Base-by-base conservation (phyloP, 2,113 vertebrate genomes). In the Ornithorhynchus anatinus region DNA sequence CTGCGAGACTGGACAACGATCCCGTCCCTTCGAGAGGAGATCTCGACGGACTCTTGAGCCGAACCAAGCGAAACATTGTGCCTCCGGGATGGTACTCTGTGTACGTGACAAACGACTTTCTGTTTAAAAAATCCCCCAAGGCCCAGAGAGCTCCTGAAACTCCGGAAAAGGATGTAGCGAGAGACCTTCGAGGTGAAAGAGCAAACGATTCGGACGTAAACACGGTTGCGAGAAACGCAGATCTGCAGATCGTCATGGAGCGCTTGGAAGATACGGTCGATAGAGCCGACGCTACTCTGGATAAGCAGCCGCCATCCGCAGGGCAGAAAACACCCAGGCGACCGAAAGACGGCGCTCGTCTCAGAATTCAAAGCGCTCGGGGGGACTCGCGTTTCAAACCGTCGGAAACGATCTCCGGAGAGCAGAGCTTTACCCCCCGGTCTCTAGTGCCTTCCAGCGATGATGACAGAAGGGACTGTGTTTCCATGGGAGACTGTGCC, bases 31-130 rank as follows among this genome's bases (percentile, higher is more conserved):
- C 72, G 51, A 86, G 80, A 75, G 44, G 75, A 44, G 78, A 86
- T 71, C 82, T 54, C 17, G 85, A 79, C 23, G 84, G 81, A 66
- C 72, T 76, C 35, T 43, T 84, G 62, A 82, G 83, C 68, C 95
- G 91, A 91, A 92, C 89, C 17, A 94, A 92, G 80, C 90, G 95
- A 82, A 95, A 88, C 57, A 92, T 96, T 80, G 93, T 96, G n/a
- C 95, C 93, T 42, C 96, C 96, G 54, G 93, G 94, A 6, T 92
- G 94, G 83, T 97, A 94, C 66, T 96, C 96, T 38, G 93, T 96
- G 16, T 98, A 96, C 68, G 94, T 99, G 44, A 97, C 94, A 22
- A 95, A 96, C 78, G 94, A 96, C 37, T 89, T 93, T 67, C 88
- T 95, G 68, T 91, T 92, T 48, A 92, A 89, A 70, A 94, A 80